Evolutionary conservation across 2,113 vertebrate species (phyloP).

Genomic region (Cariama cristata): DNA sequence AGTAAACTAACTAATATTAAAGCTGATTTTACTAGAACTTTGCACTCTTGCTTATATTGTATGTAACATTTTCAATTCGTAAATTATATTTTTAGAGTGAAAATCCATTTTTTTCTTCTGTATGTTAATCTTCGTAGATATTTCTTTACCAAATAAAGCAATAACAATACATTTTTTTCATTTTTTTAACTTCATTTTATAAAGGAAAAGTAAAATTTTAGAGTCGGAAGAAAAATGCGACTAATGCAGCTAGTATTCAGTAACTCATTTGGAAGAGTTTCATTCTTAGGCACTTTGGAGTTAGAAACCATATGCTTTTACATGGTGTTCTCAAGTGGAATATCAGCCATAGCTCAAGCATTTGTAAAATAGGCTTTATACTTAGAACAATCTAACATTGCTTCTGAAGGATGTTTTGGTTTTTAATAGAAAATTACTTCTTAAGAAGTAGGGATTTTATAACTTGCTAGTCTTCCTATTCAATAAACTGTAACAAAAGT

Average conservation of each 20-base stretch:
- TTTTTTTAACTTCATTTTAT: not conserved
- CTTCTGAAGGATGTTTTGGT: not conserved
- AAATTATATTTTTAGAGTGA: not conserved
- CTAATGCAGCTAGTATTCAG: not conserved
- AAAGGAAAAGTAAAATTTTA: not conserved
- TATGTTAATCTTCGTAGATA: not conserved
- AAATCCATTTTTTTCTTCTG: not conserved
- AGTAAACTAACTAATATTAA: not conserved
- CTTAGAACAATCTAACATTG: not conserved
- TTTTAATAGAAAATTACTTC: not conserved
- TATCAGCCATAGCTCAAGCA: not conserved
- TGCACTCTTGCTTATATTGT: not conserved
- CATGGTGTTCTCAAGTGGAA: not conserved
- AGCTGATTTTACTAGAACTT: not conserved
- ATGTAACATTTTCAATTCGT: not conserved
- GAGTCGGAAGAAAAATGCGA: not conserved
- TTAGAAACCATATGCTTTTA: not conserved
- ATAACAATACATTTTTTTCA: not conserved
- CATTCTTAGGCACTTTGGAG: not conserved
- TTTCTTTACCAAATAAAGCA: not conserved
- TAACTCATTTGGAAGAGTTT: not conserved
- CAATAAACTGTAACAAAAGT: not conserved
- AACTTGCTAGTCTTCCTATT: not conserved
- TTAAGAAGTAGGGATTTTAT: not conserved
- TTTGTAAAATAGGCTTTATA: not conserved